phyloP scores from a whole-genome alignment of 2,113 vertebrate species.

The Candoia aspera region DNA sequence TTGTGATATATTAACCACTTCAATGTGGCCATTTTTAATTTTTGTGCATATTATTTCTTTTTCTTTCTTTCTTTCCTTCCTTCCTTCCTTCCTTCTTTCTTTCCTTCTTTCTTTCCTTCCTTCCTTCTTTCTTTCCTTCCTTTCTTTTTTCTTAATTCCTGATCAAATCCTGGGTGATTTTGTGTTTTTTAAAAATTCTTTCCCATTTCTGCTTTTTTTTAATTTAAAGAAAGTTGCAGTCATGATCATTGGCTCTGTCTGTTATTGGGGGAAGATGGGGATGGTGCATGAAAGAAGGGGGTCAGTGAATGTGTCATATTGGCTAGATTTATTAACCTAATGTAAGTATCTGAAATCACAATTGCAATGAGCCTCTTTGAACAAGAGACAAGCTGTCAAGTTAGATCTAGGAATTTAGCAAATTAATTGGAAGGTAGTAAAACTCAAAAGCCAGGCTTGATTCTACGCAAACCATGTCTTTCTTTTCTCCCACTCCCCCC shows the following conservation, averaged over 20 bases:
- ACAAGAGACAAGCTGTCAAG: slow-evolving; percentile 26
- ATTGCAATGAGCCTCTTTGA: slow-evolving; percentile 46
- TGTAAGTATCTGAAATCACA: slow-evolving; percentile 57
- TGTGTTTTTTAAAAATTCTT: slow-evolving; percentile 5
- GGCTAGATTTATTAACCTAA: slow-evolving; percentile 7
- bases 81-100: background rate
- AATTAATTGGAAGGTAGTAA: background rate
- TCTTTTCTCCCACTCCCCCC: slow-evolving; percentile 8
- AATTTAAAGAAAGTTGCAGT: slow-evolving; percentile 37
- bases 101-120: background rate
- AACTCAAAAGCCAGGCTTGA: slow-evolving; percentile 38
- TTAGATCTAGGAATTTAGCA: slow-evolving; percentile 47
- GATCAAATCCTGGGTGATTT: slow-evolving; percentile 19
- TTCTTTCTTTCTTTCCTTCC: background rate
- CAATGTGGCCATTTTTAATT: slow-evolving; percentile 15
- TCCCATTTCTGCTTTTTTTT: slow-evolving; percentile 26
- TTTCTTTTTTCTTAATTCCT: slow-evolving; percentile 21
- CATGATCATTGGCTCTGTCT: slow-evolving; percentile 36
- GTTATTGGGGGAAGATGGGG: slow-evolving; percentile 36
- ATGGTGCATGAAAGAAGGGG: slow-evolving; percentile 33
- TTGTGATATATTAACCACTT: slow-evolving; percentile 29
- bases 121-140: background rate
- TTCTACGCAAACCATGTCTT: slow-evolving; percentile 38
- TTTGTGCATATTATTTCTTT: slow-evolving; percentile 19
- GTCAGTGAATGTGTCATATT: slow-evolving; percentile 20